A percentile compares a stretch with the other conserved stretches of the same genome.
These are phyloP conservation scores for Drosophila sordidula DNA, from an alignment of 2,888 invertebrate genomes.

Conservation along the genomic window DNA sequence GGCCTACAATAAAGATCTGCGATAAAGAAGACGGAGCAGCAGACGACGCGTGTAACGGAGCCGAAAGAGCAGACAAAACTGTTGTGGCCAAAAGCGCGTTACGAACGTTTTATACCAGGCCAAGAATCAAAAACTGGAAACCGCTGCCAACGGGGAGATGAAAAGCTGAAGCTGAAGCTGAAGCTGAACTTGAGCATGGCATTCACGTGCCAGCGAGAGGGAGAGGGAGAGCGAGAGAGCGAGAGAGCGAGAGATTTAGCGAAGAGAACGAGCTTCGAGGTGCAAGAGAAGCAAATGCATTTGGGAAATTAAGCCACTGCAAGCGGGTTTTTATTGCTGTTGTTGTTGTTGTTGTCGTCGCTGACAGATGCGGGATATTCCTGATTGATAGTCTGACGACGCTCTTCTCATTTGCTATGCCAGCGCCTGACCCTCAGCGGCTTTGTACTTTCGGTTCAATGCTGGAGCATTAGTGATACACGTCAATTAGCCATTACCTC, in stretches of 20 bases:
- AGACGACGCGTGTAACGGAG: conserved; percentile 58
- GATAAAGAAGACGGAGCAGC: conserved; percentile 21
- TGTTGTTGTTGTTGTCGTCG: neutral
- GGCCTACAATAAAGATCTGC: conserved; percentile 1
- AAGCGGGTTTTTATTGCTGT: conserved; percentile 64
- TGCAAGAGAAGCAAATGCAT: conserved; percentile 55
- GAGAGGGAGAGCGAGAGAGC: conserved; percentile 3
- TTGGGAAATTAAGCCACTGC: conserved; percentile 63
- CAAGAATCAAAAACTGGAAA: conserved; percentile 73
- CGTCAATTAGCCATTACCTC: conserved; percentile 59
- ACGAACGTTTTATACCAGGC: conserved; percentile 70
- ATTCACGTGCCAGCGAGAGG: conserved; percentile 56
- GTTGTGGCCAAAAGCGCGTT: conserved; percentile 67
- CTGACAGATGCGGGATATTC: conserved; percentile 14
- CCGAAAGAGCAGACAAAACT: conserved; percentile 73
- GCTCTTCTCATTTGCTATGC: conserved; percentile 8
- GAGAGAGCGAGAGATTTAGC: neutral
- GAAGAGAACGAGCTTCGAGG: conserved; percentile 18
- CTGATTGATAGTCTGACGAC: neutral
- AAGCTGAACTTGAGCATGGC: conserved; percentile 71
- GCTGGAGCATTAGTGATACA: conserved; percentile 24
- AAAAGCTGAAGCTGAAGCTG: conserved; percentile 37
- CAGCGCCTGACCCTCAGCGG: conserved; percentile 45
- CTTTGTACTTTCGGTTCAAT: conserved; percentile 62
- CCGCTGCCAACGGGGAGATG: conserved; percentile 17